These are phyloP conservation scores for Dromius quadrimaculatus DNA, from an alignment of 2,888 invertebrate genomes.

Conservation along the genomic window DNA sequence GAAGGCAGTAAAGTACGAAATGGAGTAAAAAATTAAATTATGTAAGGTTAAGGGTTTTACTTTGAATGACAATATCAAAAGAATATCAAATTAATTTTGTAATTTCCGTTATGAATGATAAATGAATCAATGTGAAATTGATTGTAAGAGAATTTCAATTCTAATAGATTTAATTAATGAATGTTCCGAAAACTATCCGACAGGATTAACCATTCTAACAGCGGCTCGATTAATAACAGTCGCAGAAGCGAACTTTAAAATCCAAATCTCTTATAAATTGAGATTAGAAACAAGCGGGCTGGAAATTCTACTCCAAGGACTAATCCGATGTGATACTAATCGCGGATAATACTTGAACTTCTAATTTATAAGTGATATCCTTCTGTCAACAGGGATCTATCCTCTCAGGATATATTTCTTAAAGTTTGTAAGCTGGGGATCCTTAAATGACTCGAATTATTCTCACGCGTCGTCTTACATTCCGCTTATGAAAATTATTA, in stretches of 20 bases:
- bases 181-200: slow-evolving; percentile 1
- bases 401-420: no score
- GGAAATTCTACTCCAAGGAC: neutral
- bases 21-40: no score
- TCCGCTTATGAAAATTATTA: no score
- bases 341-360: slow-evolving; percentile 2
- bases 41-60: no score
- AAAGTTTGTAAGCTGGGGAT: no score
- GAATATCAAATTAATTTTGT: no score
- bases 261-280: slow-evolving; percentile 14
- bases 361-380: slow-evolving; percentile 8
- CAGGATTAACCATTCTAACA: neutral
- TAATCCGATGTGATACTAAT: slow-evolving; percentile 2
- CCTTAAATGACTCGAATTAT: no score
- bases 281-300: slow-evolving; percentile 1
- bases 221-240: slow-evolving; percentile 1
- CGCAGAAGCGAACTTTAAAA: slow-evolving; percentile 6
- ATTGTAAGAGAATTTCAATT: neutral
- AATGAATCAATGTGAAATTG: neutral
- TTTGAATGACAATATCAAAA: no score
- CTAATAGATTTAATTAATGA: neutral
- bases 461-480: no score
- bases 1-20: no score
- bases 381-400: neutral
- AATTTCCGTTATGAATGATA: no score